Conservation (phyloP, 2,113 vertebrate species). For the Antechinus flavipes region DNA sequence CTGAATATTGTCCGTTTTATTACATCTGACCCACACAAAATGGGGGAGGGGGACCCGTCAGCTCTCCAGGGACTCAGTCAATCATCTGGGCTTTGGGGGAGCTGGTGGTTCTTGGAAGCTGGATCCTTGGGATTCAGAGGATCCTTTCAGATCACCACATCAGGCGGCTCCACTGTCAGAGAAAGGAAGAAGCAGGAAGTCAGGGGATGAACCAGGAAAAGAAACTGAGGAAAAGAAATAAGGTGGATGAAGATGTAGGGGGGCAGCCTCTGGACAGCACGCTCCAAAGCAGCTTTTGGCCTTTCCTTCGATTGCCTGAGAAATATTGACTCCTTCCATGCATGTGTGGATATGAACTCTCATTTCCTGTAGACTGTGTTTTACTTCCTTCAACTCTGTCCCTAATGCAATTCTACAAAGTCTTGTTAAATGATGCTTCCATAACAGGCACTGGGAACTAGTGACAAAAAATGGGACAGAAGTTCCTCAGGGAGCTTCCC, state of each 20-base stretch:
- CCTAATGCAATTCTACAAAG: background rate
- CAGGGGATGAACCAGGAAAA: background rate
- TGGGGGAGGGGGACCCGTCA: background rate
- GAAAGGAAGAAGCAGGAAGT: background rate
- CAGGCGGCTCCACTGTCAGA: conserved; percentile 33
- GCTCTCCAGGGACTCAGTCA: background rate
- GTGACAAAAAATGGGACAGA: background rate
- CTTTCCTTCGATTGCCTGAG: background rate
- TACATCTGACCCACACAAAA: background rate
- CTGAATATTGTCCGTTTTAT: background rate
- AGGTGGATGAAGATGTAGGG: background rate
- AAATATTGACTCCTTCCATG: background rate
- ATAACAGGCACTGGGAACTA: background rate
- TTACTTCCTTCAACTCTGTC: background rate
- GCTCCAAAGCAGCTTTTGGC: background rate
- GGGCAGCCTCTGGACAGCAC: background rate
- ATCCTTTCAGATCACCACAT: conserved; percentile 23
- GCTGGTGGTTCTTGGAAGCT: background rate
- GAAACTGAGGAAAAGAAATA: background rate
- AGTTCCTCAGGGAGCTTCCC: background rate
- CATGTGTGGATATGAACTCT: background rate
- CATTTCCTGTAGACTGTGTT: background rate
- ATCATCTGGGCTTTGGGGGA: background rate
- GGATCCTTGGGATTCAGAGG: background rate
- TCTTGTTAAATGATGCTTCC: background rate